Evolutionary conservation across 2,113 vertebrate species (phyloP), one percentile per base, ranked within the genome.

Genomic region (Pyxicephalus adspersus): DNA sequence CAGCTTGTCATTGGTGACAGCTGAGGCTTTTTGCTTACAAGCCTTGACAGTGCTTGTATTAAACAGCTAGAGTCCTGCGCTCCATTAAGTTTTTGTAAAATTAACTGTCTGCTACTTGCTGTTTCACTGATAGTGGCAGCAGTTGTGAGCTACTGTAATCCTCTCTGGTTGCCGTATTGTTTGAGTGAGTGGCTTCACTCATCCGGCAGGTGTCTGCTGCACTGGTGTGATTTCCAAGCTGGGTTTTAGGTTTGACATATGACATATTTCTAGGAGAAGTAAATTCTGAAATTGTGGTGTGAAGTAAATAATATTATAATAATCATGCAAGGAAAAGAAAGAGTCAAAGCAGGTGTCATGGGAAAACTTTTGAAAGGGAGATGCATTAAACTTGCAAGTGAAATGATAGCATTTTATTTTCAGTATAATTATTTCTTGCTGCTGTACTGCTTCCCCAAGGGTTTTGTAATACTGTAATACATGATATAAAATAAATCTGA

Each of bases 31-130:
- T 87, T 89, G 90, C 90, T 91, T 92, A 90, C 89, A 89, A 89
- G 87, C 85, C 84, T 92, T 91, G 91, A 90, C 91, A 90, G 89
- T 88, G 84, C 91, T 91, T 87, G 86, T 90, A 90, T 92, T 91
- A 92, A 93, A 90, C 90, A 90, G 89, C 85, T 86, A 85, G 90
- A 87, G 83, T 90, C 92, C 64, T 89, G 87, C 87, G 94, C 89
- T 92, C 91, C 90, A 93, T 94, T 93, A 95, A 89, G 89, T 90
- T 91, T 92, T 89, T 92, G 87, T 93, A 87, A 94, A 93, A 94
- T 92, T 89, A 94, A 90, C 89, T 95, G 91, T 90, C 91, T 92
- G 86, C 86, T 84, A 61, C 89, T 90, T 85, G 89, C 89, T 86
- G 88, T 89, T 90, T 89, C 68, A 63, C 86, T 87, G 87, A 87